Percentiles rank a stretch among this genome's conserved stretches.
These are phyloP conservation scores for Opisthograptis luteolata DNA, from an alignment of 2,888 invertebrate species.

Conservation along the genomic window DNA sequence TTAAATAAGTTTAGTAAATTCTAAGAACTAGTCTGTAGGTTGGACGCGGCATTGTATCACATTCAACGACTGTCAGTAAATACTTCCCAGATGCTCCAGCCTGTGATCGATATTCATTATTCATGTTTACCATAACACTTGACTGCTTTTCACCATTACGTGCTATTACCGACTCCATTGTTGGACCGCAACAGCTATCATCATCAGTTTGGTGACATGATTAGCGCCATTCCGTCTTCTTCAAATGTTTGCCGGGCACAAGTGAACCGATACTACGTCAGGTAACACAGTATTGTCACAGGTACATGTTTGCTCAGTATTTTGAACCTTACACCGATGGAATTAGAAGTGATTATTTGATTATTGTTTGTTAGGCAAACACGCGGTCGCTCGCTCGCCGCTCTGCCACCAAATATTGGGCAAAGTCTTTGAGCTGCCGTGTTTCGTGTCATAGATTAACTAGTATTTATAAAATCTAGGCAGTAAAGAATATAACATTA, in stretches of 20 bases:
- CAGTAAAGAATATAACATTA: too few species aligned
- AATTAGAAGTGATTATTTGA: constrained; percentile 34
- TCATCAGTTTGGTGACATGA: constrained; percentile 51
- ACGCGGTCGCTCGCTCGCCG: constrained; percentile 52
- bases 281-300: constrained; percentile 56
- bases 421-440: constrained; percentile 72
- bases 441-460: constrained; percentile 54
- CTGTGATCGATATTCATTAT: constrained; percentile 19
- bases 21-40: too few species aligned
- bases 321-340: constrained; percentile 37
- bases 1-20: too few species aligned
- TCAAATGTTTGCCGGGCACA: constrained; percentile 47
- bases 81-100: constrained; percentile 1
- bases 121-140: constrained; percentile 18
- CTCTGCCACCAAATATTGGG: constrained; percentile 58
- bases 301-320: constrained; percentile 30
- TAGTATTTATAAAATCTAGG: not conserved
- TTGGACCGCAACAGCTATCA: constrained; percentile 34
- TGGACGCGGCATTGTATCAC: too few species aligned
- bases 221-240: constrained; percentile 51
- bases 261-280: constrained; percentile 58
- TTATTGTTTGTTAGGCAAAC: constrained; percentile 45
- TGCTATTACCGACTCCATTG: constrained; percentile 41
- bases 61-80: not conserved
- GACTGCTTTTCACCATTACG: constrained; percentile 25